Evolutionary conservation across 2,113 vertebrate genomes (phyloP).

Genomic region (Antechinus flavipes): DNA sequence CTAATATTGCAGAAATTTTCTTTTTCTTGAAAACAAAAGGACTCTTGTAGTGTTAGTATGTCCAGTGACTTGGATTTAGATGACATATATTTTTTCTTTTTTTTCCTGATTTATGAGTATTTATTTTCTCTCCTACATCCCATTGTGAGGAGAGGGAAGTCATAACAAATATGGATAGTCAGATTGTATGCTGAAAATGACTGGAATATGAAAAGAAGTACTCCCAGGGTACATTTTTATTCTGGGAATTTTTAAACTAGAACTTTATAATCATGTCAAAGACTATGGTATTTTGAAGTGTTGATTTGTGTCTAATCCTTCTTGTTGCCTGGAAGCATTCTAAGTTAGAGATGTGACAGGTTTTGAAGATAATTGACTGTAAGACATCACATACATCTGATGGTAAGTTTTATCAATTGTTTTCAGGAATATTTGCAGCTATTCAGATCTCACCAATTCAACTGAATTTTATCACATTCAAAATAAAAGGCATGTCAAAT

Average conservation of each 20-base stretch:
- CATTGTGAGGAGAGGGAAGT: background rate
- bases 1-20: background rate
- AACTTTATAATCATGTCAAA: background rate
- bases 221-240: background rate
- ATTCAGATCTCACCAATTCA: too few relatives aligned
- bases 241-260: background rate
- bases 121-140: background rate
- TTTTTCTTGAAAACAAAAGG: background rate
- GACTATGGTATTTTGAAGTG: background rate
- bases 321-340: background rate
- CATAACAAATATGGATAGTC: background rate
- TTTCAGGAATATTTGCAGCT: background rate
- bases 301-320: background rate
- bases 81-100: background rate
- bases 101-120: background rate
- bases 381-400: background rate
- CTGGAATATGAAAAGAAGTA: background rate
- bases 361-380: background rate
- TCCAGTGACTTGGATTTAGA: background rate
- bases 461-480: too few relatives aligned
- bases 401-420: background rate
- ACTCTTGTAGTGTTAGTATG: background rate
- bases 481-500: background rate
- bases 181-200: background rate
- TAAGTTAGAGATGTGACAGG: background rate